These are phyloP conservation scores for Urocyon cinereoargenteus DNA, from an alignment of 2,797 vertebrate genomes.

Conservation along the genomic window DNA sequence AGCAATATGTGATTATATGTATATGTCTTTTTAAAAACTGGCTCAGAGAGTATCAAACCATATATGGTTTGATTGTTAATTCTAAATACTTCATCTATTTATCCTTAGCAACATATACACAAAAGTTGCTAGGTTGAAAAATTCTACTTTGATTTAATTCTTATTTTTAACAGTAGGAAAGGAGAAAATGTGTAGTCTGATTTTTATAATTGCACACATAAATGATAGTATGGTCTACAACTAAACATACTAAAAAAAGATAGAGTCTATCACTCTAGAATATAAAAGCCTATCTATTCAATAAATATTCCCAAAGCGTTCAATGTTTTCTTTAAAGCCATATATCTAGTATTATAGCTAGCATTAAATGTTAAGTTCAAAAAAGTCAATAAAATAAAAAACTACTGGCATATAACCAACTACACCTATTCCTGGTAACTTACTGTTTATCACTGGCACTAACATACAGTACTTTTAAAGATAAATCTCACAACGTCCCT, in stretches of 20 bases:
- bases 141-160: slow-evolving; percentile 59
- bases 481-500: slow-evolving; percentile 72
- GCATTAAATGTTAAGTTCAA: slow-evolving; percentile 46
- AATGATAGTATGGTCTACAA: slow-evolving; percentile 55
- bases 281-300: slow-evolving; percentile 51
- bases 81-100: slow-evolving; percentile 83
- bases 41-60: slow-evolving; percentile 49
- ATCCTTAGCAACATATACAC: slow-evolving; percentile 77
- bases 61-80: slow-evolving; percentile 84
- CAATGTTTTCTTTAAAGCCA: slow-evolving; percentile 17
- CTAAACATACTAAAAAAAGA: neutral
- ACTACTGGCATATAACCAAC: slow-evolving; percentile 35
- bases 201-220: slow-evolving; percentile 67
- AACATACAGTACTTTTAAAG: slow-evolving; percentile 65
- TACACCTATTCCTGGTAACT: slow-evolving; percentile 73
- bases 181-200: slow-evolving; percentile 16
- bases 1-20: slow-evolving; percentile 82
- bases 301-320: slow-evolving; percentile 31
- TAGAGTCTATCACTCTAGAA: slow-evolving; percentile 52
- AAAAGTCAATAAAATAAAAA: neutral
- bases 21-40: slow-evolving; percentile 79
- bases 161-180: slow-evolving; percentile 75
- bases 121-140: slow-evolving; percentile 79
- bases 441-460: slow-evolving; percentile 69
- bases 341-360: neutral